Evolutionary conservation across 2,113 vertebrate genomes (phyloP), one percentile per base, ranked within the genome.

Genomic region (Penelope pileata): DNA sequence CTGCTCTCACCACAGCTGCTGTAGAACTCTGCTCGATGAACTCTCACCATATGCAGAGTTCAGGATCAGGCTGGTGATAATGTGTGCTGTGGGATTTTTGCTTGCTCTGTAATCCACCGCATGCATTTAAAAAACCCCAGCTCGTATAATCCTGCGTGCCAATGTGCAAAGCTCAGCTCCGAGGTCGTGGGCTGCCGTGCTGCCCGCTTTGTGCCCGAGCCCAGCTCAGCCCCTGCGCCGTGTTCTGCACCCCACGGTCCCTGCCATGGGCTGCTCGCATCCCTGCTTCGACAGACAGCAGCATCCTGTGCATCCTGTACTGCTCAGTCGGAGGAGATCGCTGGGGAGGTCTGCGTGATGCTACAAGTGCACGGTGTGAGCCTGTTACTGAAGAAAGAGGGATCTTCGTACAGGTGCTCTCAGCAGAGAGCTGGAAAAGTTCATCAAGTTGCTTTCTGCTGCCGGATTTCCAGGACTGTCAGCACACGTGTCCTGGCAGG

Each of bases 201-300:
- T n/a, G 27, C 1, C 45, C 15, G 1, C 21, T 54, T 38, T 4
- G 43, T 9, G 48, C 93, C 12, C 1, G 2, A 78, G 83, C 54
- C 38, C 45, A n/a, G 38, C 66, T 4, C 45, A n/a, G 38, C 66
- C 3, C 81, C 13, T 2, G 30, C 60, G 3, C 2, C 0, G 1
- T 2, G 9, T 50, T 29, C 21, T 30, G 69, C n/a, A n/a, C n/a
- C n/a, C n/a, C n/a, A n/a, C n/a, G n/a, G 23, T 14, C 53, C 40
- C 53, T 8, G 30, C 77, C 70, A 42, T 0, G 0, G n/a, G 64
- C 66, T 75, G 60, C 32, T 67, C 27, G 3, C 0, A 4, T 36
- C 6, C 0, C 53, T 32, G 67, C 83, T 56, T 0, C 0, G 16
- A 34, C 2, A 4, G 21, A n/a, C n/a, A n/a, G n/a, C n/a, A n/a